These are phyloP conservation scores for Galemys pyrenaicus DNA, from an alignment of 2,113 vertebrate genomes.

Conservation along the genomic window DNA sequence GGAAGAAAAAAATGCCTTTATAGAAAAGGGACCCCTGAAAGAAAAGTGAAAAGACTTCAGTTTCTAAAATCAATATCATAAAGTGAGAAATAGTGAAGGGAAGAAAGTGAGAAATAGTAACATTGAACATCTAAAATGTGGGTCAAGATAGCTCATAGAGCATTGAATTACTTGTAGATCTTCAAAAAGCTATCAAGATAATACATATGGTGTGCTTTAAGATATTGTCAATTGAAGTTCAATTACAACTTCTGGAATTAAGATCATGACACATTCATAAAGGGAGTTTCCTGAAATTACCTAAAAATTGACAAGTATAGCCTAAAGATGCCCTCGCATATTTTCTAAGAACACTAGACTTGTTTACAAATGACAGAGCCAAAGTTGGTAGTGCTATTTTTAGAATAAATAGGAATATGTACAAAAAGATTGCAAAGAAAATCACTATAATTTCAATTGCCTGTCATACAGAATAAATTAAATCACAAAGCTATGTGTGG, in stretches of 20 bases:
- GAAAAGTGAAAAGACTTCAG: background rate
- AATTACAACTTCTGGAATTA: too few species aligned
- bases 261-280: too few species aligned
- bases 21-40: background rate
- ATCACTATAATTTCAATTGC: slow-evolving; percentile 6
- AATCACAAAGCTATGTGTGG: background rate
- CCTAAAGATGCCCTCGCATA: background rate
- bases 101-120: slow-evolving; percentile 46
- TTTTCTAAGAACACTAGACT: background rate
- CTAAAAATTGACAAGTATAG: background rate
- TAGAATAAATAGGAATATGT: background rate
- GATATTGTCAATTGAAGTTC: too few species aligned
- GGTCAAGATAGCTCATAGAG: background rate
- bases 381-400: background rate
- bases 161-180: too few species aligned
- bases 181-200: too few species aligned
- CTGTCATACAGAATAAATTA: background rate
- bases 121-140: slow-evolving; percentile 23
- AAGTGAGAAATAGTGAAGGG: background rate
- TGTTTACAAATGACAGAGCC: background rate
- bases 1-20: background rate
- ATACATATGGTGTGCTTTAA: too few species aligned
- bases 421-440: background rate
- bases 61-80: slow-evolving; percentile 17
- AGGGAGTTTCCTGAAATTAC: slow-evolving; percentile 18